Percentiles rank a stretch among this genome's conserved stretches.
phyloP scores from a whole-genome alignment of 1,140 invertebrate species.

The Dolichoris vasculosae region DNA sequence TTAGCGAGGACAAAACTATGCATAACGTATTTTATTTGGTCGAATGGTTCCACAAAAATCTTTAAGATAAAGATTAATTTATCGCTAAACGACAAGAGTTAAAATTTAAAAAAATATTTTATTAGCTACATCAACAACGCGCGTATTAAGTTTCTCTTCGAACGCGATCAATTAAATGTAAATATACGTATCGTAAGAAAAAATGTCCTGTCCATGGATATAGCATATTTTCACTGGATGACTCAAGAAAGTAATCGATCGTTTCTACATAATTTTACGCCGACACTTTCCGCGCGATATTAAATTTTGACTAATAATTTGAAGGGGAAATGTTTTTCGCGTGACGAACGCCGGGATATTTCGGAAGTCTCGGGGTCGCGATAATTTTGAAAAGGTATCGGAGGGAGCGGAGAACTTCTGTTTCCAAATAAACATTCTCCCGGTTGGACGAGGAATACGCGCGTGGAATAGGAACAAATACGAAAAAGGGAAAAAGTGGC shows the following conservation, averaged over 20 bases:
- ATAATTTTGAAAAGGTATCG: neutral
- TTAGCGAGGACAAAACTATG: neutral
- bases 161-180: slow-evolving; percentile 10
- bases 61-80: slow-evolving; percentile 22
- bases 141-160: neutral
- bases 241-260: neutral
- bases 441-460: neutral
- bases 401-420: neutral
- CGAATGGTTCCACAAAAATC: too few species aligned
- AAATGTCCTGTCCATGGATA: neutral
- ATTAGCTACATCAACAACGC: neutral
- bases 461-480: neutral
- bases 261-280: neutral
- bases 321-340: too few species aligned
- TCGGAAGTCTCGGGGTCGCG: too few species aligned
- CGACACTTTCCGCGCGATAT: neutral
- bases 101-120: neutral
- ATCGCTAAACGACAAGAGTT: neutral
- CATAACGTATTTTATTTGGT: slow-evolving; percentile 4
- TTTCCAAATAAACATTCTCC: too few species aligned
- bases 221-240: neutral
- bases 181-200: neutral
- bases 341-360: too few species aligned
- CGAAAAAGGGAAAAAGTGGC: neutral
- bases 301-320: neutral